Base-by-base conservation (phyloP, 2,797 vertebrate genomes). In the Lepilemur ruficaudatus region DNA sequence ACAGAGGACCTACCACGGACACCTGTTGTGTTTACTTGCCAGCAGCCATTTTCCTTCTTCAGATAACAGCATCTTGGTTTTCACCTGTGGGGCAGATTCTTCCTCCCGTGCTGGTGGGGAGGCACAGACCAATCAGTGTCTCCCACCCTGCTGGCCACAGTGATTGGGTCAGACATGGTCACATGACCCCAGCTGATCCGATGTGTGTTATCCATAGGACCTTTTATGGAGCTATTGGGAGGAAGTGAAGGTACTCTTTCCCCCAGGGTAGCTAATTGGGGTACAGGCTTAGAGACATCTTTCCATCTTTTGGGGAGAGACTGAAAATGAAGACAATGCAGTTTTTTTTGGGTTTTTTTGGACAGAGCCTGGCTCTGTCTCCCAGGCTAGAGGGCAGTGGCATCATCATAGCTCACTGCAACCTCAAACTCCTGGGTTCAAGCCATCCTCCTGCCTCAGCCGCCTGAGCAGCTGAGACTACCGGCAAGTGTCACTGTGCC, bases 1-100 rank as follows among this genome's bases (percentile, higher is more conserved):
- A 13, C 0, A 1, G 25, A 65, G 70, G 38, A 5, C 28, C 14
- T 0, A 2, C 30, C 5, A 0, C 0, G 2, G 41, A 28, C 35
- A 30, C 28, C 48, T 28, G 10, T 1, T 0, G 0, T 10, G 9
- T 46, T 2, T 20, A 15, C 76, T 23, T 9, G 35, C 76, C 88
- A 18, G 70, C 55, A 46, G 63, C 63, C 25, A 15, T 20, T 25
- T 12, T 65, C 48, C 52, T 28, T 4, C 50, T 82, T 23, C 0
- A 0, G 46, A 52, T 25, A 8, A 9, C 50, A 69, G 50, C 35
- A 7, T 80, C 52, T 22, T 9, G 52, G 52, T 55, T 55, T 55
- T 9, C 20, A 22, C 52, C 20, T 55, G 52, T 12, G 2, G 73
- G 48, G 67, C 11, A 1, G 23, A 50, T 32, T 15, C 75, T 2